Percentiles rank a stretch among this genome's conserved stretches.
These are phyloP conservation scores for Eilema depressum DNA, from an alignment of 2,888 invertebrate species.

Conservation along the genomic window DNA sequence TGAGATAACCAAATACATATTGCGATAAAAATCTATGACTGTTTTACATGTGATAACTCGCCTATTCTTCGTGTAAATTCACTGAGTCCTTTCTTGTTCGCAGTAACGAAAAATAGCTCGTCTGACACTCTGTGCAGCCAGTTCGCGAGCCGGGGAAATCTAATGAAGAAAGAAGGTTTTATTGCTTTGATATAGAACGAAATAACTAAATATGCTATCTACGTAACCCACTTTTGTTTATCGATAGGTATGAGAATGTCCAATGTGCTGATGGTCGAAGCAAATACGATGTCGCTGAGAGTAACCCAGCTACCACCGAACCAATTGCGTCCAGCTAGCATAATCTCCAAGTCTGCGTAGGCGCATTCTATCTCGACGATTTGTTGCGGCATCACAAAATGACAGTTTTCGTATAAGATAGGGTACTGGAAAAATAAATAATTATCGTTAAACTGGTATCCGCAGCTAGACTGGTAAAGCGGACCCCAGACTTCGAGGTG, in stretches of 20 bases:
- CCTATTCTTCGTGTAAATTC: constrained; percentile 76
- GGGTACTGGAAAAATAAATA: constrained; percentile 62
- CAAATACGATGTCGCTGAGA: constrained; percentile 68
- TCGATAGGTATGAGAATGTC: constrained; percentile 70
- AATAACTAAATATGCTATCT: neutral
- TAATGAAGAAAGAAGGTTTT: constrained; percentile 37
- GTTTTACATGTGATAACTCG: constrained; percentile 65
- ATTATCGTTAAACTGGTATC: neutral
- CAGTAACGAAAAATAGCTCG: constrained; percentile 67
- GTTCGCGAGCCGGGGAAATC: constrained; percentile 64
- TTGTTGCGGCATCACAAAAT: constrained; percentile 68
- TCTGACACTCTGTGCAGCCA: constrained; percentile 70
- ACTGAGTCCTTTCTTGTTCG: constrained; percentile 69
- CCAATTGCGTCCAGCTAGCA: constrained; percentile 61
- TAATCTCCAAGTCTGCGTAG: constrained; percentile 66
- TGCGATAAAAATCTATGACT: constrained; percentile 45
- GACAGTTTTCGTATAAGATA: constrained; percentile 69
- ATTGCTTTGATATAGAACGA: neutral
- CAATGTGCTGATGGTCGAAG: constrained; percentile 69
- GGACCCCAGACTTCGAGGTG: no score
- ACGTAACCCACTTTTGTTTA: constrained; percentile 54
- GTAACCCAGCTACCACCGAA: constrained; percentile 64
- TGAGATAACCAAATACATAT: constrained; percentile 39
- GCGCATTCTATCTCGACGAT: constrained; percentile 63
- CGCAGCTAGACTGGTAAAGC: no score